phyloP scores from a whole-genome alignment of 64 coral and sea anemone species.

The Pachyseris speciosa region DNA sequence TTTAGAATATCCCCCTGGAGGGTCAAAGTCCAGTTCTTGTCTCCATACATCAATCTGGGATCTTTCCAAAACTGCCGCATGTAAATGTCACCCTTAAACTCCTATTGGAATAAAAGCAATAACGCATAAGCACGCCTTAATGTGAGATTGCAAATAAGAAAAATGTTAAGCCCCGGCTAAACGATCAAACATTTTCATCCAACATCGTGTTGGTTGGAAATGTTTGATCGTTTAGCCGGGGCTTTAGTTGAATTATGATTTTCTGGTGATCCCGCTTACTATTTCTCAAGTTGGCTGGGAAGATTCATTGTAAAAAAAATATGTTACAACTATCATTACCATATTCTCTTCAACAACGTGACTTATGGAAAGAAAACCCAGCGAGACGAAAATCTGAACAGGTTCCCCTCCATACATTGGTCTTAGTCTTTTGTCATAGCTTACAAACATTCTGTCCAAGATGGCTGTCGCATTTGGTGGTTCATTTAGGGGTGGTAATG shows the following conservation, averaged over 20 bases:
- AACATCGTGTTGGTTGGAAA: too few relatives aligned
- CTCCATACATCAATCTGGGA: conserved; percentile 5
- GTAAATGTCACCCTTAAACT: conserved; percentile 16
- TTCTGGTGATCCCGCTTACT: too few relatives aligned
- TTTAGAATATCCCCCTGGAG: conserved; percentile 12
- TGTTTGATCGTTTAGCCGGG: too few relatives aligned
- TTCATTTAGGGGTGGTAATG: neutral
- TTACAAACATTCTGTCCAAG: conserved; percentile 11
- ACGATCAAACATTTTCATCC: too few relatives aligned
- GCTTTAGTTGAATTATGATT: too few relatives aligned
- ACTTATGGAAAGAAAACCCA: conserved; percentile 16
- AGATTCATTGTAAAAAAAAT: neutral
- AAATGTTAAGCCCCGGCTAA: too few relatives aligned
- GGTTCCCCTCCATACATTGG: conserved; percentile 14
- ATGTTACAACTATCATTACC: neutral
- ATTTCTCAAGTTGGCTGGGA: too few relatives aligned
- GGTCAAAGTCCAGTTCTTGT: conserved; percentile 9
- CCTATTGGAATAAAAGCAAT: neutral
- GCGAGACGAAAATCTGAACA: neutral
- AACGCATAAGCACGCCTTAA: neutral
- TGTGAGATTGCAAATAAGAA: neutral
- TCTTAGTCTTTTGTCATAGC: conserved; percentile 22
- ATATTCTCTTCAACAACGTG: conserved; percentile 15
- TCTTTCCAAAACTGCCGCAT: conserved; percentile 40
- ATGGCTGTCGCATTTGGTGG: conserved; percentile 25